These are phyloP conservation scores for Melolontha melolontha DNA, from an alignment of 2,888 invertebrate genomes.

Conservation along the genomic window DNA sequence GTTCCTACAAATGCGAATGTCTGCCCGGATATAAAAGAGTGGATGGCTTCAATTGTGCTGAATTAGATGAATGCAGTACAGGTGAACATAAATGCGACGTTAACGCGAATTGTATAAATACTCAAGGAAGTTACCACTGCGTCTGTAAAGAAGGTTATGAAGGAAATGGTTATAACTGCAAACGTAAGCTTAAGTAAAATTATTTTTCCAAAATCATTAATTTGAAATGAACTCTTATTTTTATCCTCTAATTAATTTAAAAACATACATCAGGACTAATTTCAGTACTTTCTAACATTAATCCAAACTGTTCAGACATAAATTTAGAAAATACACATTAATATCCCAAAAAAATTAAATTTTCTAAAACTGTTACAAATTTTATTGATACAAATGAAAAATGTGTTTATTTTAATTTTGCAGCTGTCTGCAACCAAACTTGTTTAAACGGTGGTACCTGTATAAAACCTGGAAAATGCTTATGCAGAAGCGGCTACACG, in stretches of 20 bases:
- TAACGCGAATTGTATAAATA: conserved; percentile 84
- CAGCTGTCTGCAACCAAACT: conserved; percentile 83
- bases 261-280: too few species aligned
- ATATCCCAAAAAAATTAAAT: too few species aligned
- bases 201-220: neutral
- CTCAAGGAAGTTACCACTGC: conserved; percentile 85
- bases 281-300: too few species aligned
- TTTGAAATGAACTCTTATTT: neutral
- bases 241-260: too few species aligned
- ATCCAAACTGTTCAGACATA: too few species aligned
- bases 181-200: conserved; percentile 73
- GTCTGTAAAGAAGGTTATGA: conserved; percentile 77
- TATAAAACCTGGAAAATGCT: conserved; percentile 80
- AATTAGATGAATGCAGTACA: conserved; percentile 82
- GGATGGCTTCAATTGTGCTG: conserved; percentile 84
- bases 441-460: conserved; percentile 89
- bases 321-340: too few species aligned
- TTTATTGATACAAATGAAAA: neutral
- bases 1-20: conserved; percentile 88
- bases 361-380: neutral
- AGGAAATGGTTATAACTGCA: conserved; percentile 83
- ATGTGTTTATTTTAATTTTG: conserved; percentile 49
- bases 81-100: conserved; percentile 80
- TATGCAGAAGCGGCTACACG: conserved; percentile 84
- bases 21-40: conserved; percentile 80